phyloP scores from a whole-genome alignment of 2,888 invertebrate species.

The Stenodema calcarata region DNA sequence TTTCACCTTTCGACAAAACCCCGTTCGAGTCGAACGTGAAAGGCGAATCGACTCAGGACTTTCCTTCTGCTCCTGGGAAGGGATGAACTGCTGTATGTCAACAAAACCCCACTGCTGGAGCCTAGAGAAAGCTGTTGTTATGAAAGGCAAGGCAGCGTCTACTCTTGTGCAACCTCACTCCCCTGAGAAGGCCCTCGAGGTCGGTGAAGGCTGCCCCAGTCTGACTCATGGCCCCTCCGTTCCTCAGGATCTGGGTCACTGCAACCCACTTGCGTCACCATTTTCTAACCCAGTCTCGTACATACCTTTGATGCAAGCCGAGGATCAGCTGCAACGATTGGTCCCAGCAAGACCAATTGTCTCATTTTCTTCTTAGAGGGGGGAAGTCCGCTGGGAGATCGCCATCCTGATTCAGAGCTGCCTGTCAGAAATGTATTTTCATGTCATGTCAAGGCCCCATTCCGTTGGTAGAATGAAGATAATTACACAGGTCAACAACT shows the following conservation, averaged over 20 bases:
- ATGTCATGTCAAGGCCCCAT: no score
- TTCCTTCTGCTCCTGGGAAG: not conserved
- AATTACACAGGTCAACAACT: no score
- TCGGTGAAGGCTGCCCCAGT: constrained; percentile 41
- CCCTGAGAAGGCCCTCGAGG: constrained; percentile 26
- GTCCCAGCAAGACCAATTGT: not conserved
- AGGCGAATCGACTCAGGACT: not conserved
- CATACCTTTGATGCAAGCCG: constrained; percentile 21
- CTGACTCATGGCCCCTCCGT: constrained; percentile 12
- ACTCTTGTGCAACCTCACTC: constrained; percentile 23
- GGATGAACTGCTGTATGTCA: constrained; percentile 18
- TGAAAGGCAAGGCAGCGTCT: constrained; percentile 25
- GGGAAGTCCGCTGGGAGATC: no score
- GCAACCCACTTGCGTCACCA: constrained; percentile 36
- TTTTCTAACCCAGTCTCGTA: constrained; percentile 1
- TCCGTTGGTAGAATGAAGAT: no score
- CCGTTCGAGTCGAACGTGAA: not conserved
- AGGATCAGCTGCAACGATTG: constrained; percentile 8
- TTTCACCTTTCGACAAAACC: not conserved
- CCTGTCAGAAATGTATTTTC: no score
- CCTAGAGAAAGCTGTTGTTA: constrained; percentile 38
- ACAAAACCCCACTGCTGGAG: constrained; percentile 18
- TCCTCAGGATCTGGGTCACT: constrained; percentile 38
- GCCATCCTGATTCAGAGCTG: no score
- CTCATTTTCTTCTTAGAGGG: no score